These are phyloP conservation scores for Steromphala cineraria DNA, from an alignment of 2,888 invertebrate genomes.

Conservation along the genomic window DNA sequence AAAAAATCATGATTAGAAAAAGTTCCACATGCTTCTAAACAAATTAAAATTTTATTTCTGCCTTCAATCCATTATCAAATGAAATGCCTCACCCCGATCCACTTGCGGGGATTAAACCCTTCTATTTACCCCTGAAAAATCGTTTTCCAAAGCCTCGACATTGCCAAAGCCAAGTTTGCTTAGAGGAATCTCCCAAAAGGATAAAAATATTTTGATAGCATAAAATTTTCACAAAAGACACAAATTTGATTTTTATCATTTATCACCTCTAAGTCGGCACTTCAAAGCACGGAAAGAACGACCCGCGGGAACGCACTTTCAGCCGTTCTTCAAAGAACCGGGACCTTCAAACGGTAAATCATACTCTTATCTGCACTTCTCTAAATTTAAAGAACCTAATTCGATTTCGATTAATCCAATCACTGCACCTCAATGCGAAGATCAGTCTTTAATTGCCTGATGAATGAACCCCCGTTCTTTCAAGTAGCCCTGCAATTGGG, in stretches of 20 bases:
- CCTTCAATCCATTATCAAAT: neutral
- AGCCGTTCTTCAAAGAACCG: neutral
- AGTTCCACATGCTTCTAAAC: neutral
- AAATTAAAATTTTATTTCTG: neutral
- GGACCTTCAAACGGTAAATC: constrained; percentile 16
- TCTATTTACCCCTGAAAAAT: neutral
- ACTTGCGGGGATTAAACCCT: neutral
- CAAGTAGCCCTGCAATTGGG: constrained; percentile 17
- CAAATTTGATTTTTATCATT: constrained; percentile 21
- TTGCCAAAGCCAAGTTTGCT: neutral
- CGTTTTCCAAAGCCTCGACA: neutral
- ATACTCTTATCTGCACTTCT: constrained; percentile 12
- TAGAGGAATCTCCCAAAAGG: constrained; percentile 6
- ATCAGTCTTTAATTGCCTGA: constrained; percentile 21
- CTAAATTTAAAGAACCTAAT: constrained; percentile 19
- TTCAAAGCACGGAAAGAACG: neutral
- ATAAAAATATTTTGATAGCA: constrained; percentile 19
- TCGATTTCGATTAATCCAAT: constrained; percentile 25
- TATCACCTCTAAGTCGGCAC: neutral
- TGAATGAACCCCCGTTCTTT: constrained; percentile 17
- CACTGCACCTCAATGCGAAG: constrained; percentile 12
- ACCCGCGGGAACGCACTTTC: neutral
- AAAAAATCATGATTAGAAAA: neutral
- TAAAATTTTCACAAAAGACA: constrained; percentile 20
- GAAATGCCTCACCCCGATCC: neutral